A percentile compares a stretch with the other conserved stretches of the same genome.
Evolutionary conservation across 1,140 invertebrate species (phyloP).

Genomic region (Triops longicaudatus): DNA sequence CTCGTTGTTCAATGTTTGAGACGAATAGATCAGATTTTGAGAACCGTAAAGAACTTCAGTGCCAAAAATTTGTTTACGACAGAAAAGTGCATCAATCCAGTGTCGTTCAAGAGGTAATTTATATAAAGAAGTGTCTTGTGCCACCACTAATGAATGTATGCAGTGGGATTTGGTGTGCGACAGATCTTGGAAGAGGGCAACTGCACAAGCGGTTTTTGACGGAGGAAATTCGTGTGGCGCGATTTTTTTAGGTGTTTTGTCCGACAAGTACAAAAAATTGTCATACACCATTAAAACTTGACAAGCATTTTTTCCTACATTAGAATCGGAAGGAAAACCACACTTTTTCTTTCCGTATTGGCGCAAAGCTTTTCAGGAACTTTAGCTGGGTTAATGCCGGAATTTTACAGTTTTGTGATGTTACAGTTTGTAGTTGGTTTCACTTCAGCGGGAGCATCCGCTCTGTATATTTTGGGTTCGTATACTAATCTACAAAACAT

Average conservation of each 20-base stretch:
- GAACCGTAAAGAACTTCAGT: no score
- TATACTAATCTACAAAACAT: no score
- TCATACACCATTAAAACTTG: neutral
- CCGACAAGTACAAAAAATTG: neutral
- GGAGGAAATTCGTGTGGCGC: neutral
- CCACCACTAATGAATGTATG: no score
- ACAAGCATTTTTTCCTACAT: neutral
- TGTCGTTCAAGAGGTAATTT: no score
- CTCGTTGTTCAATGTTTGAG: no score
- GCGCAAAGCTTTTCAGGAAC: conserved; percentile 31
- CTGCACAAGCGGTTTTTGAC: neutral
- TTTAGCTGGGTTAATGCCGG: conserved; percentile 32
- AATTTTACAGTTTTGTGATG: conserved; percentile 31
- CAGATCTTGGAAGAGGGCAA: neutral
- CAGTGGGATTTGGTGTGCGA: no score
- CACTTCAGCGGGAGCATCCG: conserved; percentile 33
- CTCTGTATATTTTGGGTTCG: conserved; percentile 34
- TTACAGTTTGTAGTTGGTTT: conserved; percentile 34
- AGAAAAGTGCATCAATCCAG: no score
- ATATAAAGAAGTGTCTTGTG: no score
- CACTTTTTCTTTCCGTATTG: neutral
- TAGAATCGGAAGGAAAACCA: conserved; percentile 32
- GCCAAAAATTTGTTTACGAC: neutral
- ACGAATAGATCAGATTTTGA: no score
- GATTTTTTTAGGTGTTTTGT: neutral